Base-by-base conservation (phyloP, 2,888 invertebrate genomes). In the Synergus laeviventris region DNA sequence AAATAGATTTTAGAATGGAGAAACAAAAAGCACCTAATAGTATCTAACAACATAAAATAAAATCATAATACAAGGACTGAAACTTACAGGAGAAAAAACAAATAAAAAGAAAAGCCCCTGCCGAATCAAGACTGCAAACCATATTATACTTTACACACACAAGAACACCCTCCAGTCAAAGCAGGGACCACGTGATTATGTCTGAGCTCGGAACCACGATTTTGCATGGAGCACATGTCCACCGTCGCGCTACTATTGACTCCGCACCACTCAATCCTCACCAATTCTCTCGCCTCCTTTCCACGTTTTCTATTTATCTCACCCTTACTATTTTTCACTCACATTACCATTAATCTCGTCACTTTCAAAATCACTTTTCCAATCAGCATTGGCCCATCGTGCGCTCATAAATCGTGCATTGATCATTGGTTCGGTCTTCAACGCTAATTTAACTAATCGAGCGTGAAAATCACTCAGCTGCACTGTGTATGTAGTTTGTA, bases 221-320 rank as follows among this genome's bases (percentile, higher is more conserved):
- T 95, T 95, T 95, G 95, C 95, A 95, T 95, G 95, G 94, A 93
- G 95, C 94, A 91, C 85, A 92, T 92, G 92, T 92, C 90, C 89
- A 83, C 85, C 90, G 90, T 89, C 91, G 90, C 90, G 92, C 92
- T 92, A 91, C 92, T 91, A 92, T 88, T 90, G 90, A 92, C 92
- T 92, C 91, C 90, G 88, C 89, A 85, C 73, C 49, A 77, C 75
- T 61, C 62, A 74, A 60, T 73, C 75, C 54, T 24, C 16, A 31
- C 18, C 76, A 73, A 77, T 42, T 78, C 74, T 61, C 74, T 54
- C 49, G 62, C 62, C 42, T 42, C 56, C 56, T 66, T 38, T 11
- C 70, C 49, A 70, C 49, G 49, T 49, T 45, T 62, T 49, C 31
- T 70, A 21, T 66, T 16, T 49, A 45, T 49, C 42, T 70, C n/a